These are phyloP conservation scores for Picus viridis DNA, from an alignment of 2,797 vertebrate species.

Conservation along the genomic window DNA sequence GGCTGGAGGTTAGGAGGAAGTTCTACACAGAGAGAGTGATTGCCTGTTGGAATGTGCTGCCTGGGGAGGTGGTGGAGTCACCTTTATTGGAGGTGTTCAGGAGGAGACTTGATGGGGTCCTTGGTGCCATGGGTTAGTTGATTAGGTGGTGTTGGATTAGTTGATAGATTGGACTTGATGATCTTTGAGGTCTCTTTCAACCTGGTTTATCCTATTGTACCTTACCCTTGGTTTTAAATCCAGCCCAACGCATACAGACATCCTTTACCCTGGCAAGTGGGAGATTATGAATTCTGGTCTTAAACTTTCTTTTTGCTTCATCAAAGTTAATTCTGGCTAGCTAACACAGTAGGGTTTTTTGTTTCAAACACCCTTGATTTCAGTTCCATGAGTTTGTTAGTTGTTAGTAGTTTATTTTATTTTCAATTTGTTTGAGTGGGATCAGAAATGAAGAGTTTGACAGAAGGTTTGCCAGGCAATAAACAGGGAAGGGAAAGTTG, in stretches of 20 bases:
- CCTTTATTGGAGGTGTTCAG: too few relatives aligned
- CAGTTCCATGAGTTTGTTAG: neutral
- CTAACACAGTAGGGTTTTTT: neutral
- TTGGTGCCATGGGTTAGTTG: too few relatives aligned
- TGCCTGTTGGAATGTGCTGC: too few relatives aligned
- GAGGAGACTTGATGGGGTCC: too few relatives aligned
- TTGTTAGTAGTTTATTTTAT: neutral
- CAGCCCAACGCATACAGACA: neutral
- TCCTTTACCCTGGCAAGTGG: neutral
- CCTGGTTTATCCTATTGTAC: too few relatives aligned
- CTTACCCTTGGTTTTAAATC: neutral
- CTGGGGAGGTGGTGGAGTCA: too few relatives aligned
- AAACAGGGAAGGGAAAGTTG: constrained; percentile 29
- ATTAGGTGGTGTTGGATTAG: too few relatives aligned
- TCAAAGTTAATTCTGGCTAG: neutral
- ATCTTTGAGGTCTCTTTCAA: too few relatives aligned
- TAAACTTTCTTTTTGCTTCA: neutral
- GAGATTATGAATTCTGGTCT: neutral
- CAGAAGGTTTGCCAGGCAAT: constrained; percentile 13
- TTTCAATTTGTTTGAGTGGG: neutral
- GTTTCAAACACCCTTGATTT: neutral
- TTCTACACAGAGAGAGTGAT: too few relatives aligned
- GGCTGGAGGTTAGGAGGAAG: too few relatives aligned
- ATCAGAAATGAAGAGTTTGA: neutral
- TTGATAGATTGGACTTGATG: too few relatives aligned